A percentile compares a stretch with the other conserved stretches of the same genome.
phyloP scores from a whole-genome alignment of 2,797 vertebrate genomes.

The Schizopygopsis malacanthus region DNA sequence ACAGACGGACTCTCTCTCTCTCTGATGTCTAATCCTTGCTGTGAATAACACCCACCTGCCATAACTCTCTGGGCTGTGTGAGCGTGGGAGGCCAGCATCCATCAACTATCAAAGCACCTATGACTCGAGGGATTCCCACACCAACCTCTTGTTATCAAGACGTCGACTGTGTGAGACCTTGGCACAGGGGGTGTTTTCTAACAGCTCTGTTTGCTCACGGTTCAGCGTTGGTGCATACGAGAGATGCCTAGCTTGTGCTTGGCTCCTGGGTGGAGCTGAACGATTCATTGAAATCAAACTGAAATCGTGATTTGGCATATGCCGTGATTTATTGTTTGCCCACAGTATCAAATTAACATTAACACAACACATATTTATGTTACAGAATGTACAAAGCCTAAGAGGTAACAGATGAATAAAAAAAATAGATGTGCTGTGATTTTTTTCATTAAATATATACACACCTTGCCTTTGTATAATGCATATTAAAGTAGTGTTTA shows the following conservation, averaged over 20 bases:
- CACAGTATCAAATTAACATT: too few species aligned
- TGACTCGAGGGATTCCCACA: constrained; percentile 51
- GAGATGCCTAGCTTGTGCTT: constrained; percentile 26
- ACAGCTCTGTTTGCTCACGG: constrained; percentile 24
- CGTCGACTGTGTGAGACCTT: constrained; percentile 19
- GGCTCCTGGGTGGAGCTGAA: constrained; percentile 2
- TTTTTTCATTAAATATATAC: too few species aligned
- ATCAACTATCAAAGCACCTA: constrained; percentile 27
- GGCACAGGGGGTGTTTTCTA: constrained; percentile 29
- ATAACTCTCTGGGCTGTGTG: constrained; percentile 53
- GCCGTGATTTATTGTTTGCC: neutral
- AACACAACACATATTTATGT: too few species aligned
- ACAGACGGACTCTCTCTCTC: constrained; percentile 66
- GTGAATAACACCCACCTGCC: constrained; percentile 71
- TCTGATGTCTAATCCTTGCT: constrained; percentile 81
- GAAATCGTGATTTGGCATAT: neutral
- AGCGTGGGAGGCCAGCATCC: constrained; percentile 55
- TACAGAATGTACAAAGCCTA: too few species aligned
- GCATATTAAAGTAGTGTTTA: neutral
- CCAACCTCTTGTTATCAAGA: neutral
- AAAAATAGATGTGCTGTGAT: too few species aligned
- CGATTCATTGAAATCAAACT: neutral
- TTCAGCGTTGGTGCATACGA: constrained; percentile 13
- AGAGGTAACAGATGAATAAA: too few species aligned
- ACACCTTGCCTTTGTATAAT: neutral